Base-by-base conservation (phyloP, 2,888 invertebrate genomes). In the Lasioglossum villosulum region DNA sequence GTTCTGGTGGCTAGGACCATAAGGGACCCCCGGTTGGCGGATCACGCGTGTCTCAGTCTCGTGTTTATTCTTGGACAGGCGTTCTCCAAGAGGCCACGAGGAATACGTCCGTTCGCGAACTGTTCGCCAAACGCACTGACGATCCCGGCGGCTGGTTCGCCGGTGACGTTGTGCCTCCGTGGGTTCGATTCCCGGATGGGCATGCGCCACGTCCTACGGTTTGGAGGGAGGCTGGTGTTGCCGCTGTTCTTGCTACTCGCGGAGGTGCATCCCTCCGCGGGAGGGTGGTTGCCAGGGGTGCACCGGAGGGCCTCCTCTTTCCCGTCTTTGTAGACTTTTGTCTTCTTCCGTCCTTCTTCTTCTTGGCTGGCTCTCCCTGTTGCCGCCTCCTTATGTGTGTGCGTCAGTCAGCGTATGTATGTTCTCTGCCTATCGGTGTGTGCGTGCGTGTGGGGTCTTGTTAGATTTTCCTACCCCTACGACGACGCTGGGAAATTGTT, bases 81-180 rank as follows among this genome's bases (percentile, higher is more conserved):
- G 90, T 91, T 91, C 91, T 91, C 89, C 90, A 89, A 82, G 86
- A 83, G 81, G 70, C 79, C 74, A 86, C 86, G 84, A 86, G 81
- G 83, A 82, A 92, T 93, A 93, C 94, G 95, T 95, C 95, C 94
- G 94, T 93, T 92, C 94, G 93, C 94, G 93, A 94, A 94, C 93
- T 93, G 94, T 95, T 95, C 95, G 93, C 94, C 94, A 94, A 95
- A 94, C 94, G 94, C 94, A 95, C 95, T 95, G 94, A 95, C 93
- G 91, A 92, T 91, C 92, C 93, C 91, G 89, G 92, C 93, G 90
- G 91, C 92, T 88, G 91, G 94, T 94, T 94, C 93, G 92, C 93
- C 94, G 94, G 92, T 95, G 93, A 94, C 94, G 94, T 94, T 92
- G 88, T 87, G 91, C 90, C 90, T 89, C 91, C 92, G 86, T 86